A percentile compares a stretch with the other conserved stretches of the same genome.
Evolutionary conservation across 2,113 vertebrate genomes (phyloP).

Genomic region (Dicrurus megarhynchus): DNA sequence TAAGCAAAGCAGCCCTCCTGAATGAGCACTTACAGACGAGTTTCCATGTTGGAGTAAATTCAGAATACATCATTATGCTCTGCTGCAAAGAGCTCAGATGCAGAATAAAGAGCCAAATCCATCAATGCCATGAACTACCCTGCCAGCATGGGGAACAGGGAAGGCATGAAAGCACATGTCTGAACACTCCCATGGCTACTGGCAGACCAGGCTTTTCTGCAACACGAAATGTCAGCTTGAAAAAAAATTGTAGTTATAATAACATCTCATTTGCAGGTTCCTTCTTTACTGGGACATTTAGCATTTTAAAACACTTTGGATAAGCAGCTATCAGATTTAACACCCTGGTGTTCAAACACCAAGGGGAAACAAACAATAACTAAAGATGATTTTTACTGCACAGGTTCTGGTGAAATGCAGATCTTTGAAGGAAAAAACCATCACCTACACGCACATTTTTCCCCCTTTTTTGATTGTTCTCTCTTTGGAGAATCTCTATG

Average conservation of each 20-base stretch:
- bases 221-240: background rate
- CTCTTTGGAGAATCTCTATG: slow-evolving; percentile 3
- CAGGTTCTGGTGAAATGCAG: background rate
- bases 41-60: background rate
- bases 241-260: background rate
- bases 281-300: background rate
- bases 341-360: background rate
- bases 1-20: background rate
- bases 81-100: background rate
- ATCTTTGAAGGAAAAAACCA: background rate
- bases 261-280: background rate
- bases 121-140: background rate
- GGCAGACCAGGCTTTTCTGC: background rate
- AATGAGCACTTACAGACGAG: background rate
- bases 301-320: background rate
- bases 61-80: background rate
- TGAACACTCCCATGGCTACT: background rate
- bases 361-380: background rate
- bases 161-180: background rate
- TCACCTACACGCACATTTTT: background rate
- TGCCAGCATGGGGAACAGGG: background rate
- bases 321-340: background rate
- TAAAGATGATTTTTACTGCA: background rate
- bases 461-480: background rate
- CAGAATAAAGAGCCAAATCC: background rate